Evolutionary conservation across 2,113 vertebrate genomes (phyloP).

Genomic region (Cottus gobio): DNA sequence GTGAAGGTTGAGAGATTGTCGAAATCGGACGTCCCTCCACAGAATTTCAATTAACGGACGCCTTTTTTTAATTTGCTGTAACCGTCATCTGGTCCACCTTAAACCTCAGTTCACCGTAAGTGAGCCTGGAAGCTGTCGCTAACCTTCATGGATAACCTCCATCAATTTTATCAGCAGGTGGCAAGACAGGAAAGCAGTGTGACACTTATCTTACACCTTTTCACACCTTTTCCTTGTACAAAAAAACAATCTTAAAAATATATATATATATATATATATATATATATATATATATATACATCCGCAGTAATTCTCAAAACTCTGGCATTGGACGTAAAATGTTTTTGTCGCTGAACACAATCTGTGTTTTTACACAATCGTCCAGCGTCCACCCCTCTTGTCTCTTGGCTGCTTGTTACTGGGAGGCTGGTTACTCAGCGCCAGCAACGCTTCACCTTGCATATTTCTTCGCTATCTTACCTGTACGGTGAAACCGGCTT

Average conservation of each 20-base stretch:
- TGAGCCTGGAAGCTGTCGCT: too few relatives aligned
- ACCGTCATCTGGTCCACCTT: too few relatives aligned
- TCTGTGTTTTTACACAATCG: constrained; percentile 2
- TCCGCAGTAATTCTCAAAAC: background rate
- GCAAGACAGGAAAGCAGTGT: too few relatives aligned
- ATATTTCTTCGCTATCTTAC: background rate
- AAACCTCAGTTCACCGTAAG: too few relatives aligned
- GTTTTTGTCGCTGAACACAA: background rate
- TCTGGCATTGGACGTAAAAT: background rate
- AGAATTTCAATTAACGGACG: too few relatives aligned
- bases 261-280: background rate
- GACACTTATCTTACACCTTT: background rate
- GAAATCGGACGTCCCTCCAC: too few relatives aligned
- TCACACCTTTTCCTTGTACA: background rate
- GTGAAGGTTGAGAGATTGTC: too few relatives aligned
- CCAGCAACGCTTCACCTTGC: constrained; percentile 16
- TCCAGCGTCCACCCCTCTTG: background rate
- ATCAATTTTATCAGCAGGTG: too few relatives aligned
- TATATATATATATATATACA: background rate
- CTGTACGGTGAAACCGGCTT: too few relatives aligned
- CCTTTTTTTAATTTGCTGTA: too few relatives aligned
- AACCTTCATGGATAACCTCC: too few relatives aligned
- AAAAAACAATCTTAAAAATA: background rate
- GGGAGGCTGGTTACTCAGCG: background rate
- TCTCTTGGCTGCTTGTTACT: background rate